Conservation (phyloP, 2,113 vertebrate genomes). For the Phrynosoma platyrhinos region DNA sequence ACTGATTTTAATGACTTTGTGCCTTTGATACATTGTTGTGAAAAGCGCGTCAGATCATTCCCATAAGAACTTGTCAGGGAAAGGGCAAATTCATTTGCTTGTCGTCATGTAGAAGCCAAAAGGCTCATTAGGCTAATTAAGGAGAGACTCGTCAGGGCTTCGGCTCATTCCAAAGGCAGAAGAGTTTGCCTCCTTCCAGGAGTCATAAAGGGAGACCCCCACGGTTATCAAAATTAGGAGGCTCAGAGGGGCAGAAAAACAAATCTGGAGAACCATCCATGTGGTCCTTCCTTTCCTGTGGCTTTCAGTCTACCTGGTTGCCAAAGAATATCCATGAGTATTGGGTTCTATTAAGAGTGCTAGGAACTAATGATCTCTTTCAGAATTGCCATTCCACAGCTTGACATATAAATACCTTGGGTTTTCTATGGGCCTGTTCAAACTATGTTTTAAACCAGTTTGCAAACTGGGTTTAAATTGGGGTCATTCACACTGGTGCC, state of each 20-base stretch:
- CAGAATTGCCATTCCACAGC: not conserved
- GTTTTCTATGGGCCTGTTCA: not conserved
- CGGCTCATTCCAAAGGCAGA: constrained; percentile 49
- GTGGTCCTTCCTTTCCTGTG: not conserved
- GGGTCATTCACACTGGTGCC: too few relatives aligned
- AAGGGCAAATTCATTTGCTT: constrained; percentile 77
- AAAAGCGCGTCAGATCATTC: constrained; percentile 66
- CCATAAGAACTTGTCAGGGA: constrained; percentile 74
- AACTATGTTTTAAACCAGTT: not conserved
- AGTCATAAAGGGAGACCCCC: constrained; percentile 35
- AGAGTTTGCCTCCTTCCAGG: constrained; percentile 40
- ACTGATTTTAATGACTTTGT: constrained; percentile 78
- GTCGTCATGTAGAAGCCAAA: constrained; percentile 73
- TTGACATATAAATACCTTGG: not conserved
- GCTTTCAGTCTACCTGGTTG: not conserved
- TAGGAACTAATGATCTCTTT: not conserved
- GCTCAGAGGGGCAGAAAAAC: constrained; percentile 1
- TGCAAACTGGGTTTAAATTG: too few relatives aligned
- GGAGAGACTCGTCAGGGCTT: constrained; percentile 56
- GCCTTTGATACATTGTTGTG: constrained; percentile 66
- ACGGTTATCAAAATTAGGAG: constrained; percentile 16
- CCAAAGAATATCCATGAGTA: fast-evolving
- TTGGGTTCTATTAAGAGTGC: too few relatives aligned
- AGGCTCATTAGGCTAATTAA: constrained; percentile 77
- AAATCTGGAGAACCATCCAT: not conserved